Evolutionary conservation across 2,888 invertebrate genomes (phyloP).

Genomic region (Habrosyne pyritoides): DNA sequence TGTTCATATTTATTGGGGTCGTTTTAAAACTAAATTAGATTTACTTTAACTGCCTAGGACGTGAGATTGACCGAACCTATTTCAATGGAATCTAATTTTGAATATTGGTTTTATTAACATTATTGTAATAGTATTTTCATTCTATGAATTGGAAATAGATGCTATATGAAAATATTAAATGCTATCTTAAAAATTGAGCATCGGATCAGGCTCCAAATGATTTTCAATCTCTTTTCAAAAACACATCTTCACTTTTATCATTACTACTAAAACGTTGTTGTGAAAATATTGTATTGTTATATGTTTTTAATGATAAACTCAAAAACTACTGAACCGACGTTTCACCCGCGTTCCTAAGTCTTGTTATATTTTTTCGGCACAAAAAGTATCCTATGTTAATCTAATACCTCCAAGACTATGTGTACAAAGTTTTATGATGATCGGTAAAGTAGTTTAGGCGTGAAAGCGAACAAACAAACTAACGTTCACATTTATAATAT

Average conservation of each 20-base stretch:
- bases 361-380: too few species aligned
- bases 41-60: neutral
- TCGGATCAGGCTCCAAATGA: neutral
- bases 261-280: too few species aligned
- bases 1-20: constrained; percentile 1
- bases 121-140: constrained; percentile 1
- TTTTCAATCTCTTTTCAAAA: neutral
- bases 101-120: neutral
- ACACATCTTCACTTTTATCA: neutral
- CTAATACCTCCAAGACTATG: too few species aligned
- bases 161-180: neutral
- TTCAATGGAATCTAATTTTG: neutral
- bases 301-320: too few species aligned
- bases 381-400: too few species aligned
- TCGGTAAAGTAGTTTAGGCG: too few species aligned
- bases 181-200: neutral
- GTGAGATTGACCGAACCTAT: neutral
- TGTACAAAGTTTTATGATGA: too few species aligned
- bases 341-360: too few species aligned
- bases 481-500: too few species aligned
- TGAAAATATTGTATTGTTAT: too few species aligned
- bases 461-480: too few species aligned
- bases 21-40: neutral
- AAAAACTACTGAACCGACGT: too few species aligned
- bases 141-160: neutral